phyloP scores from a whole-genome alignment of 1,140 invertebrate genomes.

The Augochlora pura region DNA sequence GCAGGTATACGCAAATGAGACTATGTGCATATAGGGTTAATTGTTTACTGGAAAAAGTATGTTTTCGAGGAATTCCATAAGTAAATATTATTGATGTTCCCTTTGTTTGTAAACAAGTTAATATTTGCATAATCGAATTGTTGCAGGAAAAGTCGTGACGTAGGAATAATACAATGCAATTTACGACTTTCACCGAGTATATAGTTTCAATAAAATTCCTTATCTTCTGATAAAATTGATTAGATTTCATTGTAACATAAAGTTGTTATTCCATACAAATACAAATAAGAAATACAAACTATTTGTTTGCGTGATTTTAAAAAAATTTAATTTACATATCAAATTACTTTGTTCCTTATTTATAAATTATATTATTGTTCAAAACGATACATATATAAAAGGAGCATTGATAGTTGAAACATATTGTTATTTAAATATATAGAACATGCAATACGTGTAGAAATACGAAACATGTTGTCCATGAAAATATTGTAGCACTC shows the following conservation, averaged over 20 bases:
- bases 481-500: slow-evolving; percentile 60
- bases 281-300: not conserved
- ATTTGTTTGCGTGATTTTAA: not conserved
- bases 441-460: not conserved
- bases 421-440: not conserved
- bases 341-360: not conserved
- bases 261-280: too few relatives aligned
- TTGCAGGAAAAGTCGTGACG: not conserved
- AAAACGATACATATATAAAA: not conserved
- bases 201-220: not conserved
- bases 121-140: not conserved
- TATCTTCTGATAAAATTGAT: not conserved
- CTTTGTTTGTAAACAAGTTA: slow-evolving; percentile 34
- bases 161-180: not conserved
- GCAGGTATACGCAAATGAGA: not conserved
- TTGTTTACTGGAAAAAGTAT: not conserved
- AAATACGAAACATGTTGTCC: slow-evolving; percentile 50
- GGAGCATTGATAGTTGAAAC: slow-evolving; percentile 12
- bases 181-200: not conserved
- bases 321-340: not conserved
- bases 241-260: not conserved
- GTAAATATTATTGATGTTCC: not conserved
- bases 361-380: not conserved
- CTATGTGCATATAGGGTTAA: not conserved
- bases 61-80: not conserved